Evolutionary conservation across 2,888 invertebrate species (phyloP), one percentile per base, ranked within the genome.

Genomic region (Luperina testacea): DNA sequence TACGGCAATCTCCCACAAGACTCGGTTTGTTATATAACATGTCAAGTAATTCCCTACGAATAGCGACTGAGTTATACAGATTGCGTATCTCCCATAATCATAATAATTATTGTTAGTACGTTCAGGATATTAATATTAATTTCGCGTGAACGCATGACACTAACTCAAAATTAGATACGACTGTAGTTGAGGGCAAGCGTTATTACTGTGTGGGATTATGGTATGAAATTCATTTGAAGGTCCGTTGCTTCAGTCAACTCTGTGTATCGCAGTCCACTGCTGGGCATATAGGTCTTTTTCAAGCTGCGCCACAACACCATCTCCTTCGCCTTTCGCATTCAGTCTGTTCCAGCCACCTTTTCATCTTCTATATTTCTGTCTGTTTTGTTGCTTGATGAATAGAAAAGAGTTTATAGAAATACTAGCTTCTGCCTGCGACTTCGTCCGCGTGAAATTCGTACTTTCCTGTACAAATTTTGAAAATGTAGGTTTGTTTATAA

Each of bases 111-210:
- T 82, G 75, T 78, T 75, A 78, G 61, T 80, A 85, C 61, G 81
- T 61, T 81, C 70, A 77, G 82, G 79, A 86, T 84, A 82, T 87
- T 86, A 81, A 82, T 87, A 84, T 84, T 84, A 77, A 85, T 85
- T 83, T 86, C 61, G 51, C 63, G 77, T 77, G 81, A 87, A 87
- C 74, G 77, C 77, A 83, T 80, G 83, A 83, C 74, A 82, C 72
- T 84, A 81, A 86, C 74, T 83, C 87, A 83, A 86, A 85, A 85
- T 86, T 86, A 83, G 83, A 80, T 80, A 80, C 61, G 68, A 32
- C 68, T 78, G 64, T 82, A 63, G 72, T 59, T 63, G 65, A 65
- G 73, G 73, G 32, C 76, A 65, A 76, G 71, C n/a, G 67, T 48
- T 82, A 65, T 59, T 72, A 27, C 27, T 77, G 48, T 67, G 68